Evolutionary conservation across 2,797 vertebrate genomes (phyloP).

Genomic region (Artibeus lituratus): DNA sequence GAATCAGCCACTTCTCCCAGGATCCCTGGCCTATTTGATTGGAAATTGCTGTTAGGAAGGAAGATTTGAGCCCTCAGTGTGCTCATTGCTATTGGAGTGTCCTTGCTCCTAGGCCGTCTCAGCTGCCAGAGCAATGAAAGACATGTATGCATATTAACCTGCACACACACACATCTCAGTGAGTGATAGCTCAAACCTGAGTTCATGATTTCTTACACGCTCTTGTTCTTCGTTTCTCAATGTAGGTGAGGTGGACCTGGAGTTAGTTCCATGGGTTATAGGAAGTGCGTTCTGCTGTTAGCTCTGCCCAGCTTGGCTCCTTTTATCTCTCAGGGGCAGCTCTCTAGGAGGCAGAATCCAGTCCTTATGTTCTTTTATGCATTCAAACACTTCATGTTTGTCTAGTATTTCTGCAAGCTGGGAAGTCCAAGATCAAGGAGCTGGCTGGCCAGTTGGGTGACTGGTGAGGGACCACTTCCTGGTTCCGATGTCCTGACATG

Average conservation of each 20-base stretch:
- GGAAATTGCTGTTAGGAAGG: not conserved
- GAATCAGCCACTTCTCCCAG: slow-evolving; percentile 5
- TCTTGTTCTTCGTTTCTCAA: not conserved
- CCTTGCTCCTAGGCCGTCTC: not conserved
- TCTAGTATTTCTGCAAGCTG: not conserved
- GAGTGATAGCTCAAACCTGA: not conserved
- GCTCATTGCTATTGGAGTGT: not conserved
- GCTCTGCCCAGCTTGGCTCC: not conserved
- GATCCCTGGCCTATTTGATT: not conserved
- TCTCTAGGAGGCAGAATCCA: not conserved
- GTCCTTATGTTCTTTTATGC: not conserved
- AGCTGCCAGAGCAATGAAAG: not conserved
- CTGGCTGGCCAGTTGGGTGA: not conserved
- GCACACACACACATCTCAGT: not conserved
- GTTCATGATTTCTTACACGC: not conserved
- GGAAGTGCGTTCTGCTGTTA: not conserved
- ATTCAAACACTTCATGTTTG: not conserved
- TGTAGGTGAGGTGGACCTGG: not conserved
- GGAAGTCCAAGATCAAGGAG: not conserved
- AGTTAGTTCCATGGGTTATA: not conserved
- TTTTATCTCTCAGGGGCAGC: not conserved
- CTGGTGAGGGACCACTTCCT: not conserved
- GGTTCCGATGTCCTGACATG: not conserved
- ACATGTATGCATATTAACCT: not conserved
- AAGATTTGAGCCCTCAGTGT: not conserved